A percentile compares a stretch with the other conserved stretches of the same genome.
Conservation (phyloP, 2,888 invertebrate genomes). For the Eucriotettix oculatus region DNA sequence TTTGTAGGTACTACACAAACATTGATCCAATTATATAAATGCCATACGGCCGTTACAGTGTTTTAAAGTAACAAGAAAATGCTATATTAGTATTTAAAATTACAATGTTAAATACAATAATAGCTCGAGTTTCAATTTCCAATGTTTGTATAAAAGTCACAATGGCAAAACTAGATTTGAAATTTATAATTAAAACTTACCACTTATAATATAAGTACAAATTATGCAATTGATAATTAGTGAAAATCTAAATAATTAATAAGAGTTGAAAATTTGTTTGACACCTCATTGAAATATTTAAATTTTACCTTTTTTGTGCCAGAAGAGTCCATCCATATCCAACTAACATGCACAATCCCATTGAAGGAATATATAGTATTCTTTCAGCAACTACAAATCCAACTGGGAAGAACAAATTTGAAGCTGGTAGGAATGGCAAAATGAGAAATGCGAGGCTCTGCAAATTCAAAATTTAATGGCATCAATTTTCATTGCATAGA, state of each 20-base stretch:
- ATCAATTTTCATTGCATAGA: no score
- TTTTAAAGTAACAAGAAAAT: no score
- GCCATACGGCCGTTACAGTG: no score
- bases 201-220: background rate
- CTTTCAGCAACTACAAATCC: conserved; percentile 95
- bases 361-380: conserved; percentile 89
- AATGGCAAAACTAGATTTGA: no score
- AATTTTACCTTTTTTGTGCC: conserved; percentile 36
- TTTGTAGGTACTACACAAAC: no score
- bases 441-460: conserved; percentile 75
- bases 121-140: background rate
- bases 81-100: no score
- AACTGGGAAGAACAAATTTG: conserved; percentile 93
- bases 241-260: background rate
- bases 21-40: no score
- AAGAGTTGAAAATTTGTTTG: background rate
- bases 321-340: conserved; percentile 70
- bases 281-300: no score
- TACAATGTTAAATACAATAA: background rate
- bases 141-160: no score
- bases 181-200: background rate
- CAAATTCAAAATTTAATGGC: conserved; percentile 19
- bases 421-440: conserved; percentile 87
- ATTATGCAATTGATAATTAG: background rate
- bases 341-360: conserved; percentile 89